A percentile compares a stretch with the other conserved stretches of the same genome.
phyloP scores from a whole-genome alignment of 1,140 invertebrate genomes.

The Bradysia coprophila region DNA sequence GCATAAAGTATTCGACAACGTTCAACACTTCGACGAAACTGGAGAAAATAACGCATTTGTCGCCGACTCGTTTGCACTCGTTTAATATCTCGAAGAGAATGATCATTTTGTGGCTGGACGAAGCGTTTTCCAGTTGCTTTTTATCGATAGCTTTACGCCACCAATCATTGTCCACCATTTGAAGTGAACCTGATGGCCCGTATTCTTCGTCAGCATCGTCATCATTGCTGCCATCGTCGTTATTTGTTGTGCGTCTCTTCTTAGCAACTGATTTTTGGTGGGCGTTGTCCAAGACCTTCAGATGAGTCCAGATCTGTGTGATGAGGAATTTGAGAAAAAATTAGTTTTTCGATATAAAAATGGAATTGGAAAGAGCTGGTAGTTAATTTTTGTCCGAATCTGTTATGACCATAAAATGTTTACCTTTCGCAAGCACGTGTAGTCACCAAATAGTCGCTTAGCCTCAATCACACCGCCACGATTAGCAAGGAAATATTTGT shows the following conservation, averaged over 20 bases:
- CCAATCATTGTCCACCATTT: slow-evolving; percentile 32
- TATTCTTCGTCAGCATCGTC: slow-evolving; percentile 22
- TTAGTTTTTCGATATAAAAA: too few species aligned
- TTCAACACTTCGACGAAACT: slow-evolving; percentile 65
- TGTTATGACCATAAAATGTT: too few species aligned
- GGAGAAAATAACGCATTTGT: slow-evolving; percentile 78
- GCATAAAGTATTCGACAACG: slow-evolving; percentile 61
- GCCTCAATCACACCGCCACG: too few species aligned
- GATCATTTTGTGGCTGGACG: slow-evolving; percentile 51
- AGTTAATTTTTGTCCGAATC: too few species aligned
- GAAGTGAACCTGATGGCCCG: slow-evolving; percentile 15
- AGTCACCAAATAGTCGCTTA: too few species aligned
- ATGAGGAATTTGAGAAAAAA: too few species aligned
- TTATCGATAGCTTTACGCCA: slow-evolving; percentile 26
- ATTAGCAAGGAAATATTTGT: too few species aligned
- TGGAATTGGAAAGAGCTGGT: too few species aligned
- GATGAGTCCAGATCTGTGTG: slow-evolving; percentile 72
- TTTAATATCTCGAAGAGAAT: slow-evolving; percentile 57
- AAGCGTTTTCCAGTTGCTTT: slow-evolving; percentile 35
- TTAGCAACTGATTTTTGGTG: neutral
- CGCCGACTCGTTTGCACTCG: slow-evolving; percentile 56
- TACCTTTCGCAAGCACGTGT: too few species aligned
- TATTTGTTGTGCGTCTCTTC: slow-evolving; percentile 8
- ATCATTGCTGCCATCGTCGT: slow-evolving; percentile 30
- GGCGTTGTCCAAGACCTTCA: slow-evolving; percentile 36